Conservation (phyloP, 2,888 invertebrate species). For the Andrena hattorfiana region DNA sequence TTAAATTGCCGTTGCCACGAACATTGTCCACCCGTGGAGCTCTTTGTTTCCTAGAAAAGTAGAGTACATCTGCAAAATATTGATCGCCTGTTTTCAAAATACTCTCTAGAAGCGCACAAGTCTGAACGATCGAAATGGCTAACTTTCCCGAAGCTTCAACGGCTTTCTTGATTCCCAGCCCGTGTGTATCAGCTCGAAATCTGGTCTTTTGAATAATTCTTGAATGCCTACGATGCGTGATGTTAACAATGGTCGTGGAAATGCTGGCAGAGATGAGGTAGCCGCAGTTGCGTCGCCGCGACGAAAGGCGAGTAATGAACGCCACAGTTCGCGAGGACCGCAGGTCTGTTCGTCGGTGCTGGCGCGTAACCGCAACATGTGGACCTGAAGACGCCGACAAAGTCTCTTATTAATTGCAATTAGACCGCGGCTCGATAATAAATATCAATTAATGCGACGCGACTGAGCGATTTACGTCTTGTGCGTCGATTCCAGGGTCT, state of each 20-base stretch:
- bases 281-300: constrained; percentile 64
- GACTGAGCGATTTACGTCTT: constrained; percentile 73
- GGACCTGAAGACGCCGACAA: constrained; percentile 79
- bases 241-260: constrained; percentile 11
- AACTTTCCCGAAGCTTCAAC: too few relatives aligned
- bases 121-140: too few relatives aligned
- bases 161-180: too few relatives aligned
- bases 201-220: background rate
- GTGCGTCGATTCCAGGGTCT: constrained; percentile 49
- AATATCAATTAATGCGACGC: constrained; percentile 82
- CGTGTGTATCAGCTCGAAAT: background rate
- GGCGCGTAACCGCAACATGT: constrained; percentile 80
- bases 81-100: too few relatives aligned
- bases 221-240: background rate
- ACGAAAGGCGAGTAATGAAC: constrained; percentile 72
- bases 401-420: constrained; percentile 83
- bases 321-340: constrained; percentile 62
- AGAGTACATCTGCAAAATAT: too few relatives aligned
- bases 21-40: too few relatives aligned
- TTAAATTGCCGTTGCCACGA: too few relatives aligned
- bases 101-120: too few relatives aligned
- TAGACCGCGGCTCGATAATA: constrained; percentile 80
- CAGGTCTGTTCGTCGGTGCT: constrained; percentile 79
- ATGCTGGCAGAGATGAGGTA: constrained; percentile 23
- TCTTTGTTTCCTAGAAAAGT: too few relatives aligned